phyloP scores from a whole-genome alignment of 2,113 vertebrate species.

The Urocolius indicus region DNA sequence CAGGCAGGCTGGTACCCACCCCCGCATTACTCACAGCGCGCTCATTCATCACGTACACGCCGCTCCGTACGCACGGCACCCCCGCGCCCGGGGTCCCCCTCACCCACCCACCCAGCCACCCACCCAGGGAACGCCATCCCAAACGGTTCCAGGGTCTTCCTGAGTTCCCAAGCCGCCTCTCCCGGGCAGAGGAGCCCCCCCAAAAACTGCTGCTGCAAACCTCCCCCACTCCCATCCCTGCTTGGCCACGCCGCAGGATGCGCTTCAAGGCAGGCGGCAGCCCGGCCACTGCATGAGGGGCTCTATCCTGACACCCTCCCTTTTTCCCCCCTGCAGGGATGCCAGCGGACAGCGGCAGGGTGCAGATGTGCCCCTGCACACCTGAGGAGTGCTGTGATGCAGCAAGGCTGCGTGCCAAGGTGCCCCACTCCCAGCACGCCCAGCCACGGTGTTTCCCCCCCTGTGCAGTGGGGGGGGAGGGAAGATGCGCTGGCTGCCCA shows the following conservation, averaged over 20 bases:
- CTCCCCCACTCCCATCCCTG: no score
- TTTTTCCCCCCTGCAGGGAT: not conserved
- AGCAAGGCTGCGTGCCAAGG: not conserved
- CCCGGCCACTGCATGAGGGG: not conserved
- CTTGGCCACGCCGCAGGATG: not conserved
- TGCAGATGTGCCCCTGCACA: not conserved
- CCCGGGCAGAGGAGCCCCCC: not conserved
- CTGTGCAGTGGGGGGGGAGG: not conserved
- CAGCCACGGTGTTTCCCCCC: not conserved
- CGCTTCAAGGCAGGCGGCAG: not conserved
- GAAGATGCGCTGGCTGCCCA: not conserved
- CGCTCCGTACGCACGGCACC: not conserved
- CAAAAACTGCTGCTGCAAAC: not conserved
- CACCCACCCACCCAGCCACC: not conserved
- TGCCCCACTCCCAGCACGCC: not conserved
- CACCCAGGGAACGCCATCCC: not conserved
- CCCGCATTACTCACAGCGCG: slow-evolving; percentile 27
- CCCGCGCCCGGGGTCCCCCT: not conserved
- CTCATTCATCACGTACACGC: slow-evolving; percentile 35
- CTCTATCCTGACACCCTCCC: not conserved
- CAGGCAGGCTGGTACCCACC: not conserved
- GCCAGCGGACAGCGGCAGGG: not conserved
- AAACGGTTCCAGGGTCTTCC: not conserved
- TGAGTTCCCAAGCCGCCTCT: not conserved
- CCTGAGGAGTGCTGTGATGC: not conserved